Base-by-base conservation (phyloP, 2,797 vertebrate genomes). In the Morus bassanus region DNA sequence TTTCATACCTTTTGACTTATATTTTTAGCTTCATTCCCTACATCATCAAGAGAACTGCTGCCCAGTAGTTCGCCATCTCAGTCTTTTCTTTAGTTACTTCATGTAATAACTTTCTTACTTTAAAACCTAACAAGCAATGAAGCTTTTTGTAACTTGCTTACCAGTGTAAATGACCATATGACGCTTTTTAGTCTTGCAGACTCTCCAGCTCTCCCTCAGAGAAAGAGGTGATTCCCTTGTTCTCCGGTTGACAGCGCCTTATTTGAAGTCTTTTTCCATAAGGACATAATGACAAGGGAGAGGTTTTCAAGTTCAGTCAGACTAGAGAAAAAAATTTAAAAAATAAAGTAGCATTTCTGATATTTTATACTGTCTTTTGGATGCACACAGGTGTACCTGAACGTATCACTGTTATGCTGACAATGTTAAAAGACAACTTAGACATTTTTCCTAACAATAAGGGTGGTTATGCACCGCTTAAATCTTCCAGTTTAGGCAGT, bases 171-270 rank as follows among this genome's bases (percentile, higher is more conserved):
- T 69, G 64, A 30, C 31, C 6, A 27, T 8, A 19, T 11, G 25
- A 73, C 35, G 18, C 4, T 67, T 56, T 73, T 78, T 18, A 43
- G 31, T 31, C 28, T n/a, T 73, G 27, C 53, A 67, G 21, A 41
- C 35, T 65, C 19, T 70, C 37, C 51, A 73, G 10, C 9, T 25
- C 9, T 70, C 3, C 25, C 33, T 70, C 17, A 5, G 67, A 65
- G 35, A 51, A 57, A 53, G 9, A 59, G 10, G 14, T 0, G 0
- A 53, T 48, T 8, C 27, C 18, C 33, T 10, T 43, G 5, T 11
- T 60, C 2, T 17, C 10, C n/a, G 68, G 9, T 1, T 53, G 33
- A 65, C 16, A 76, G 37, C 24, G 77, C 28, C 31, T 27, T 63
- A 54, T 72, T 81, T 12, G 18, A 65, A 45, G 13, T n/a, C 2